Base-by-base conservation (phyloP, 2,888 invertebrate species). In the Crossocerus cetratus region DNA sequence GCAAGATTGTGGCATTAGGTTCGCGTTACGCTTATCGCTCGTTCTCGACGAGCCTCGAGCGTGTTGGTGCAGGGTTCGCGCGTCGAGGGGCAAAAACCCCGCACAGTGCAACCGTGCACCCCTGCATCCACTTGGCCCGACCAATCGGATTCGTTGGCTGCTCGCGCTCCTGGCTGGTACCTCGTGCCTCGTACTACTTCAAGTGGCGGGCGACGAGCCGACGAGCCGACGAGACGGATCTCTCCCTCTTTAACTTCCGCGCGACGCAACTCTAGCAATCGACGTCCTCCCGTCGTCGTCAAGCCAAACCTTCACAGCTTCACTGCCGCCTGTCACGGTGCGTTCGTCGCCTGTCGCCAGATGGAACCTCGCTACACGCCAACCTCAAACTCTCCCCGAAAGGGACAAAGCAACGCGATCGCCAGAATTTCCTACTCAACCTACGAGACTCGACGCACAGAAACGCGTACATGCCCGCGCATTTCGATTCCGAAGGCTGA, bases 191-290 rank as follows among this genome's bases (percentile, higher is more conserved):
- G 71, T 76, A 74, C 32, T 32, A 32, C 76, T 82, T 78, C 64
- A 78, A 82, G 74, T 78, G 76, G 74, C 77, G 76, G 74, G 76
- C 74, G 74, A 80, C 78, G 78, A 79, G 78, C 80, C 76, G 72
- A n/a, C n/a, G n/a, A n/a, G n/a, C 77, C 74, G 74, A 80, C 78
- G 78, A 79, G 78, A 82, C 76, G 72, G 76, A 82, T 82, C 66
- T 76, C 74, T 81, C 70, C 69, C 74, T 76, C 79, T 79, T 79
- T 79, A 80, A 82, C 79, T 81, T 82, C 76, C 74, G 71, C 77
- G 72, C 73, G 77, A 70, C 68, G 73, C 72, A 75, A 72, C 77
- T 81, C 74, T 73, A 65, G 68, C 74, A 75, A 75, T 75, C 75
- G 75, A 62, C 76, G 75, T 76, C 65, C 72, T 59, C 74, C 64